Base-by-base conservation (phyloP, 2,888 invertebrate genomes). In the Priocnemis perturbator region DNA sequence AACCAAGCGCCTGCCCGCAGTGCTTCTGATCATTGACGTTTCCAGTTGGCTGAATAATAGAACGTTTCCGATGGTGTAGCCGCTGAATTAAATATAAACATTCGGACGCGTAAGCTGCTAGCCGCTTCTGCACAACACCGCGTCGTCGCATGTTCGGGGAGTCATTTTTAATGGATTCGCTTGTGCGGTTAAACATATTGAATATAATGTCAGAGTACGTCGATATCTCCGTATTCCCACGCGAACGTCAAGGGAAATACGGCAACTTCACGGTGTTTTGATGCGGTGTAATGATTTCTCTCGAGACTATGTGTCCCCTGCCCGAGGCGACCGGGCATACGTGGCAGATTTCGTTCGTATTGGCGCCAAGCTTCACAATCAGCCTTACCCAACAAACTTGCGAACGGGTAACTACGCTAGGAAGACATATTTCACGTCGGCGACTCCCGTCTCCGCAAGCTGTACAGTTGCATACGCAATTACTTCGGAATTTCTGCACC, bases 211-310 rank as follows among this genome's bases (percentile, higher is more conserved):
- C 61, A 26, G 30, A 21, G 52, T 63, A 64, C 58, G 21, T 44
- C 58, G 67, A 65, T 72, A 58, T 59, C 21, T 64, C 44, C 20
- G 26, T 53, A 71, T 64, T 77, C 69, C 77, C 78, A 37, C n/a
- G 63, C 44, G 72, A 45, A 45, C 11, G 57, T 50, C 63, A 59
- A 14, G 53, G 44, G 65, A 64, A 67, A 69, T 65, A 62, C 53
- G 69, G 61, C 56, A 67, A 76, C 69, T 78, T 70, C 60, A 64
- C 69, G 70, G 67, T 72, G 67, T 78, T 76, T 73, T 73, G 64
- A 77, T 73, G 64, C 64, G 70, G 63, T 61, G 64, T 78, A 80
- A 76, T 78, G 73, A 79, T 78, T 80, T 78, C 81, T 80, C 78
- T 48, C 45, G 81, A 69, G 80, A 62, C 74, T 44, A 9, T 58